These are phyloP conservation scores for Istiophorus platypterus DNA, from an alignment of 2,113 vertebrate genomes.

Conservation along the genomic window DNA sequence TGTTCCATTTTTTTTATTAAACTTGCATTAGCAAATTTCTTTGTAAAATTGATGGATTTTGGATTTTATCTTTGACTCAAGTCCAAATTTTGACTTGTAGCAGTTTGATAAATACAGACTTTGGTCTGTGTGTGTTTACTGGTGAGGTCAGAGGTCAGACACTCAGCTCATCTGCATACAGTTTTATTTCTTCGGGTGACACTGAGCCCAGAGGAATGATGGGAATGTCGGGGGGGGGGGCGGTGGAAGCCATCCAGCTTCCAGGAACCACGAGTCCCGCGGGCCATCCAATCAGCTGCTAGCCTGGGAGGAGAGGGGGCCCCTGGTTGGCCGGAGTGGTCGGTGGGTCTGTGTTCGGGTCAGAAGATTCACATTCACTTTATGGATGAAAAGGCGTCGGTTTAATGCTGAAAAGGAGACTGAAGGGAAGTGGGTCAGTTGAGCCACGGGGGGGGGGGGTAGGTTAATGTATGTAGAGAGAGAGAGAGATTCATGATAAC, in stretches of 20 bases:
- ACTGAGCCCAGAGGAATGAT: conserved; percentile 40
- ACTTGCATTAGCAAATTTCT: too few relatives aligned
- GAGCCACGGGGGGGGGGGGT: not conserved
- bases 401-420: not conserved
- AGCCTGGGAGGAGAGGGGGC: not conserved
- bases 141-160: not conserved
- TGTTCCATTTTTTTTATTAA: too few relatives aligned
- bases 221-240: conserved; percentile 47
- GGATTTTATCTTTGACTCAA: too few relatives aligned
- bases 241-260: not conserved
- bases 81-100: too few relatives aligned
- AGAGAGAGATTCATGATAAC: not conserved
- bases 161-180: not conserved
- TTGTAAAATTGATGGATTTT: too few relatives aligned
- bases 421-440: conserved; percentile 49
- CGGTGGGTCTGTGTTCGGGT: not conserved
- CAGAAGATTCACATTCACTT: conserved; percentile 23
- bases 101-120: too few relatives aligned
- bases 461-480: conserved; percentile 11
- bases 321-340: conserved; percentile 1
- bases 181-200: not conserved
- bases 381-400: not conserved
- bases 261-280: not conserved
- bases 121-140: too few relatives aligned
- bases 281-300: conserved; percentile 29